Evolutionary conservation across 2,888 invertebrate genomes (phyloP).

Genomic region (Watsonalla cultraria): DNA sequence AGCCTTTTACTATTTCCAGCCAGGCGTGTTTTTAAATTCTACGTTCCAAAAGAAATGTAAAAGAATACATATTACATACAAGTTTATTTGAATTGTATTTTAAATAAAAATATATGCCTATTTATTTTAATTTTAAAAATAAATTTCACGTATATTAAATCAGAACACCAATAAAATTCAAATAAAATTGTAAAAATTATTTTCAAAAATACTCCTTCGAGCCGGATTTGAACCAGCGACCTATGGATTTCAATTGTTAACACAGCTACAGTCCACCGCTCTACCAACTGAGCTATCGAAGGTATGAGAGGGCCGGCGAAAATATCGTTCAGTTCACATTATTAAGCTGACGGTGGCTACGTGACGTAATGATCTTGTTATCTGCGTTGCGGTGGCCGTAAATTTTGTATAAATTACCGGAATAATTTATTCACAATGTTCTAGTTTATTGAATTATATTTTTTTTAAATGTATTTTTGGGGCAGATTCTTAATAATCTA

Average conservation of each 20-base stretch:
- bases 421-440: too few species aligned
- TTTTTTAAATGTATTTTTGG: too few species aligned
- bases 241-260: conserved; percentile 71
- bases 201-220: conserved; percentile 74
- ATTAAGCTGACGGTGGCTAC: conserved; percentile 9
- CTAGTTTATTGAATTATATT: too few species aligned
- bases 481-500: too few species aligned
- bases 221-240: conserved; percentile 84
- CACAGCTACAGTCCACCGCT: conserved; percentile 70
- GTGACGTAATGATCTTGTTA: background rate
- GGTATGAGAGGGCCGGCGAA: conserved; percentile 14
- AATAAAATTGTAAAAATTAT: background rate
- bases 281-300: conserved; percentile 77
- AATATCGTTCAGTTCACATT: conserved; percentile 7
- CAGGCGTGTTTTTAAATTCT: background rate
- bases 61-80: too few species aligned
- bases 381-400: background rate
- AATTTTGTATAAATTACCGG: too few species aligned
- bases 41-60: background rate
- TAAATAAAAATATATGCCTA: too few species aligned
- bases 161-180: background rate
- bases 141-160: background rate
- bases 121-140: too few species aligned
- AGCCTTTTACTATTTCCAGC: conserved; percentile 12
- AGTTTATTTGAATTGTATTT: too few species aligned